These are phyloP conservation scores for Bellardia bayeri DNA, from an alignment of 2,888 invertebrate genomes.

Conservation along the genomic window DNA sequence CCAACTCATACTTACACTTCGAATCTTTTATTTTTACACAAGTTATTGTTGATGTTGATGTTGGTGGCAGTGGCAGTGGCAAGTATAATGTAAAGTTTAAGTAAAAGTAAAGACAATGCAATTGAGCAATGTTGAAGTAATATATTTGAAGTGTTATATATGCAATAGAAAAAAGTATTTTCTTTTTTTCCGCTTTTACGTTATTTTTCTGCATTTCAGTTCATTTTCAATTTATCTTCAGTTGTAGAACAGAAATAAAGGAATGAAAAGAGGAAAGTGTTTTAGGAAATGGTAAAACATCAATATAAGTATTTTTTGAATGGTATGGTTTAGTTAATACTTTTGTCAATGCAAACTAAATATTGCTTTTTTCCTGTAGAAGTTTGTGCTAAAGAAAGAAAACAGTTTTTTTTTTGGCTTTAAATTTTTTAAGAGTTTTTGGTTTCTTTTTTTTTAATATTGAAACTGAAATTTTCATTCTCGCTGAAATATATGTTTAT, in stretches of 20 bases:
- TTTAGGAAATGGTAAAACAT: constrained; percentile 58
- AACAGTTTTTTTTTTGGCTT: too few relatives aligned
- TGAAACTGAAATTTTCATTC: too few relatives aligned
- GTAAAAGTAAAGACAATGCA: constrained; percentile 58
- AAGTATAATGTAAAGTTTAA: constrained; percentile 42
- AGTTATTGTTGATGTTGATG: constrained; percentile 31
- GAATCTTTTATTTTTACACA: background rate
- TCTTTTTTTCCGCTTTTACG: background rate
- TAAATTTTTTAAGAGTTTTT: too few relatives aligned
- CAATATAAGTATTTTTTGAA: constrained; percentile 34
- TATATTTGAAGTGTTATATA: constrained; percentile 63
- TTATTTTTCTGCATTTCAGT: constrained; percentile 54
- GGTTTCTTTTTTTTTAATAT: too few relatives aligned
- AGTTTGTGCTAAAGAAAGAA: too few relatives aligned
- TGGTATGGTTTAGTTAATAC: background rate
- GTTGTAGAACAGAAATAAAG: background rate
- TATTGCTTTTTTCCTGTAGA: constrained; percentile 11
- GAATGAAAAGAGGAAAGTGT: background rate
- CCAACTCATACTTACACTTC: constrained; percentile 22
- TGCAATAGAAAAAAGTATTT: constrained; percentile 30
- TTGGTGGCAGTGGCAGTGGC: constrained; percentile 5
- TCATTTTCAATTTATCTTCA: constrained; percentile 62
- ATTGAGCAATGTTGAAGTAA: constrained; percentile 55
- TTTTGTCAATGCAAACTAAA: constrained; percentile 55
- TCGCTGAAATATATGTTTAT: too few relatives aligned